These are phyloP conservation scores for Euleptes europaea DNA, from an alignment of 2,113 vertebrate species.

Conservation along the genomic window DNA sequence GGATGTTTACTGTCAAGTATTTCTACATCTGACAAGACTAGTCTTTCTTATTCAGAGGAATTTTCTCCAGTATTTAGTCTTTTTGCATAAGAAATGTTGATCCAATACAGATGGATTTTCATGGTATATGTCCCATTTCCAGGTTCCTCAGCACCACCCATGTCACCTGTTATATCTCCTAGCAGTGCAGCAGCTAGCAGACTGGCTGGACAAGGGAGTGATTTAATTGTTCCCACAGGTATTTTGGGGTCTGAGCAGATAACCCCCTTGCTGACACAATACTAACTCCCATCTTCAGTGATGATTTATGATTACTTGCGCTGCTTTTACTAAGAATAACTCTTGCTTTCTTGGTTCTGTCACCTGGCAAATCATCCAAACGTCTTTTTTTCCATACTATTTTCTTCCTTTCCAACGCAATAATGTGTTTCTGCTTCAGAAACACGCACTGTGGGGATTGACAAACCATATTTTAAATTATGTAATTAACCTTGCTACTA, in stretches of 20 bases:
- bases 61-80: conserved; percentile 33
- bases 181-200: conserved; percentile 88
- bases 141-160: conserved; percentile 86
- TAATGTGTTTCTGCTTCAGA: background rate
- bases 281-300: conserved; percentile 62
- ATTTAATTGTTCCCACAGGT: conserved; percentile 90
- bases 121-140: conserved; percentile 78
- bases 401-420: conserved; percentile 1
- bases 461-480: background rate
- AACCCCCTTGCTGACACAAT: conserved; percentile 65
- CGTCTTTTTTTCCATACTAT: conserved; percentile 37
- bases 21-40: no score
- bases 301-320: conserved; percentile 39
- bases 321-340: conserved; percentile 45
- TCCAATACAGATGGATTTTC: conserved; percentile 60
- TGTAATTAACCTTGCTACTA: conserved; percentile 13
- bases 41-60: no score
- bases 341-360: conserved; percentile 48
- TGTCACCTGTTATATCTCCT: conserved; percentile 86
- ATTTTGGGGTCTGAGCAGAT: conserved; percentile 68
- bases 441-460: background rate
- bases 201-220: conserved; percentile 87
- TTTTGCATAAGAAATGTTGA: conserved; percentile 16
- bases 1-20: no score
- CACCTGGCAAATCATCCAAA: conserved; percentile 31